phyloP scores from a whole-genome alignment of 2,113 vertebrate species.

The Scomber scombrus region DNA sequence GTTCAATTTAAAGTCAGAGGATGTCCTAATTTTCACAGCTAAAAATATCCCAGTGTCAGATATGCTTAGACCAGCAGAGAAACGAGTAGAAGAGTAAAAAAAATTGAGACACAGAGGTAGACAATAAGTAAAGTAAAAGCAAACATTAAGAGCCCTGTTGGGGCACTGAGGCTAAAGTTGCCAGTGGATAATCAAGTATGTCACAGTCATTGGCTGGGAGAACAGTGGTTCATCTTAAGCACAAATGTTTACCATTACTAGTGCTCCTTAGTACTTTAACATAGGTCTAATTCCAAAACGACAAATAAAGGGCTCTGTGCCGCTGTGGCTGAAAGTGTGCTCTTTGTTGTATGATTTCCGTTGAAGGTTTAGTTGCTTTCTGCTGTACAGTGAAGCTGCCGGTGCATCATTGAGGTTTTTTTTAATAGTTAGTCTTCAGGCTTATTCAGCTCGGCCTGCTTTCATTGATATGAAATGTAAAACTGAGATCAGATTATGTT shows the following conservation, averaged over 20 bases:
- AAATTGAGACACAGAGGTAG: not conserved
- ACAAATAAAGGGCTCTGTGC: too few relatives aligned
- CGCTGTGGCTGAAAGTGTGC: too few relatives aligned
- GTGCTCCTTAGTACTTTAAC: not conserved
- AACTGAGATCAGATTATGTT: not conserved
- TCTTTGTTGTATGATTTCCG: too few relatives aligned
- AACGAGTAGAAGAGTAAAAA: not conserved
- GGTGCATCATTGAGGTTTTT: too few relatives aligned
- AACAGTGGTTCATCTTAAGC: not conserved
- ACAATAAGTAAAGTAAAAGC: not conserved
- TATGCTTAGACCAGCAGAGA: slow-evolving; percentile 45
- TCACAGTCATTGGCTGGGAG: not conserved
- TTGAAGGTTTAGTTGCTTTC: too few relatives aligned
- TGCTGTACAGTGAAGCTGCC: not conserved
- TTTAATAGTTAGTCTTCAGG: not conserved
- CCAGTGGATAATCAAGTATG: slow-evolving; percentile 8
- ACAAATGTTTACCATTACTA: not conserved
- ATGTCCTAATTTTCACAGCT: slow-evolving; percentile 72
- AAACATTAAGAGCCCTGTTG: not conserved
- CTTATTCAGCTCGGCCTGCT: too few relatives aligned
- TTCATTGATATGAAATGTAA: not conserved
- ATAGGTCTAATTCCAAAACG: too few relatives aligned
- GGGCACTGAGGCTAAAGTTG: not conserved
- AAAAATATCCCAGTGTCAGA: slow-evolving; percentile 74
- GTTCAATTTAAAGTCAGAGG: slow-evolving; percentile 48